phyloP scores from a whole-genome alignment of 2,888 invertebrate species.

The Acrocyrtus sp. region DNA sequence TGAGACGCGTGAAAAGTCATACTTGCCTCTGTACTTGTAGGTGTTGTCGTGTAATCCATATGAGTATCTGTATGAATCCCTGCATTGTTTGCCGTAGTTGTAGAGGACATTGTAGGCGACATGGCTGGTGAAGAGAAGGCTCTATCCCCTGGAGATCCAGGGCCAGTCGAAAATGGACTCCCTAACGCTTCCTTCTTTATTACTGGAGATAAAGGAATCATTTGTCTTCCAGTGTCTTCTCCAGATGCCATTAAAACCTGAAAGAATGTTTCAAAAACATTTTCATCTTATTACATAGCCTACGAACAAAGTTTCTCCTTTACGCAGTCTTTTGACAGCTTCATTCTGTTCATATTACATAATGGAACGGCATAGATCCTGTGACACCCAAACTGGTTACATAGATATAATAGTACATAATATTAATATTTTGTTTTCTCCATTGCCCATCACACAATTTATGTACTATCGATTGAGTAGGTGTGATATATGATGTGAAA shows the following conservation, averaged over 20 bases:
- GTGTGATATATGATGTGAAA: too few species aligned
- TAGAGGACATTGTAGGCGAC: conserved; percentile 59
- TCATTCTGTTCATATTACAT: neutral
- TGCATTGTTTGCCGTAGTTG: conserved; percentile 52
- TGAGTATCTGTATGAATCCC: conserved; percentile 49
- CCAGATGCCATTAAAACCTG: conserved; percentile 48
- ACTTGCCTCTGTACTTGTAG: conserved; percentile 55
- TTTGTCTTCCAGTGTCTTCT: conserved; percentile 43
- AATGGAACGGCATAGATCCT: conserved; percentile 7
- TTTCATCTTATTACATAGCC: neutral
- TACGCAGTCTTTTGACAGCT: neutral
- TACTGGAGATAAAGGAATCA: conserved; percentile 58
- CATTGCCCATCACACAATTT: too few species aligned
- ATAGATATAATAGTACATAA: too few species aligned
- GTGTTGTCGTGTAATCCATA: conserved; percentile 40
- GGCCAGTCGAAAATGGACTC: conserved; percentile 47
- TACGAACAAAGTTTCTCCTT: conserved; percentile 2
- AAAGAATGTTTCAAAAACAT: too few species aligned
- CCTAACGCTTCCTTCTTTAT: conserved; percentile 59
- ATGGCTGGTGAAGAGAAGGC: conserved; percentile 58
- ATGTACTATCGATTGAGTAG: too few species aligned
- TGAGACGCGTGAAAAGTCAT: conserved; percentile 33
- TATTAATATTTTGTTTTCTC: too few species aligned
- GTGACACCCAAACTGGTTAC: neutral
- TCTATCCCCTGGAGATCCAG: conserved; percentile 51